Evolutionary conservation across 2,888 invertebrate genomes (phyloP), one percentile per base, ranked within the genome.

Genomic region (Ecliptopera silaceata): DNA sequence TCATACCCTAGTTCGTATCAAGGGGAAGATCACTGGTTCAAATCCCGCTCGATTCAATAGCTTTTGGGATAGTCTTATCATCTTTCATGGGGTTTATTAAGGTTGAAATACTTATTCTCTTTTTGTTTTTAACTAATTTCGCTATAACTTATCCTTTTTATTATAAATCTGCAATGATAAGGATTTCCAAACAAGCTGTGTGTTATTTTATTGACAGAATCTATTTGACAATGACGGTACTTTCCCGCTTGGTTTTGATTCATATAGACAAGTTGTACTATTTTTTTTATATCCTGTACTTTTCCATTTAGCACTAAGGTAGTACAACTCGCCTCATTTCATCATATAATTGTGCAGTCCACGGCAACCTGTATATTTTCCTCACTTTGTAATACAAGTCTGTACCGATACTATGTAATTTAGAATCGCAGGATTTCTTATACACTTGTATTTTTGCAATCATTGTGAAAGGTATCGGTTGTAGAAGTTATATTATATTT

Each of bases 391-490:
- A 59, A 50, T 50, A 51, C 58, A 45, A 15, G 54, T 50, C 26
- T 8, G 44, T 52, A 51, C 31, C 31, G 59, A 60, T 59, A 41
- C 50, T 59, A 47, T 52, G 51, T 56, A 45, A 59, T 59, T 59
- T 59, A 18, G 26, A 52, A 56, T 45, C 15, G 44, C 59, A 42
- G 46, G 50, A 51, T 65, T 65, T 65, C 63, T 56, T 61, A 56
- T 59, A 49, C 46, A 46, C 61, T 47, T 56, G 48, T 46, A 39
- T 39, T 59, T 63, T 59, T 53, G 63, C 53, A 65, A 65, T 50
- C 55, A 42, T 49, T 51, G 56, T 50, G 58, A 53, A 50, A 59
- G 49, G 46, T 34, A 31, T 22, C 36, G 11, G 42, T 47, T 50
- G 42, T 45, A 11, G 39, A 22, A 22, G 8, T 32, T n/a, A 45